Percentiles rank a stretch among this genome's conserved stretches.
phyloP scores from a whole-genome alignment of 1,140 invertebrate species.

The Diprion similis region DNA sequence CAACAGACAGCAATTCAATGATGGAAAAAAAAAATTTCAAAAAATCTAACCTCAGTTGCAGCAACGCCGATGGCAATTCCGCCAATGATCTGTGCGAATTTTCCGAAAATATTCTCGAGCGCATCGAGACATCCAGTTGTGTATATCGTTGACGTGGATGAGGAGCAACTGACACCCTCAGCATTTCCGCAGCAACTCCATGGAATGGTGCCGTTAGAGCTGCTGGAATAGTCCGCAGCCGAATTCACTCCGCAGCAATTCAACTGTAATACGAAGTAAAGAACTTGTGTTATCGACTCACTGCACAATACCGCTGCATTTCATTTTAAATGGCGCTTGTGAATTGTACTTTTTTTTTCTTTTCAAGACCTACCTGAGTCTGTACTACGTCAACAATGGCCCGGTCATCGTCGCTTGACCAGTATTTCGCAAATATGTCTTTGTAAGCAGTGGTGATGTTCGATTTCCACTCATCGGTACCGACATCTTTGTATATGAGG shows the following conservation, averaged over 20 bases:
- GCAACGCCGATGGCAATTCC: constrained; percentile 72
- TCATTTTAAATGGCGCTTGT: background rate
- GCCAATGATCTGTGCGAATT: constrained; percentile 66
- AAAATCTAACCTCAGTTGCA: constrained; percentile 67
- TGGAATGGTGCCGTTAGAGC: constrained; percentile 52
- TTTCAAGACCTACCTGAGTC: constrained; percentile 57
- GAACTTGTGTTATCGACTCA: constrained; percentile 17
- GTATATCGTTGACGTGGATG: constrained; percentile 27
- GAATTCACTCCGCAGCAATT: constrained; percentile 69
- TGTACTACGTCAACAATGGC: constrained; percentile 63
- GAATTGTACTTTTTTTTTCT: constrained; percentile 3
- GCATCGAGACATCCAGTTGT: constrained; percentile 55
- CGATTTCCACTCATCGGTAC: constrained; percentile 14
- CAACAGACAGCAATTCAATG: background rate
- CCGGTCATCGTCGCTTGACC: constrained; percentile 30
- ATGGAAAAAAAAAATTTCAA: constrained; percentile 16
- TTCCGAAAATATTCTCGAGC: constrained; percentile 58
- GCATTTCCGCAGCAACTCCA: constrained; percentile 36
- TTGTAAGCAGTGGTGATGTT: constrained; percentile 30
- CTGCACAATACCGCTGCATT: background rate
- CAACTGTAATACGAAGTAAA: constrained; percentile 58
- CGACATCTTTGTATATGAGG: constrained; percentile 28
- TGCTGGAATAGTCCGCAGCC: constrained; percentile 54
- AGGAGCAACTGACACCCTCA: background rate
- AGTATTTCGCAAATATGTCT: constrained; percentile 57